Evolutionary conservation across 2,797 vertebrate species (phyloP).

Genomic region (Petrocephalus schoutedeni): DNA sequence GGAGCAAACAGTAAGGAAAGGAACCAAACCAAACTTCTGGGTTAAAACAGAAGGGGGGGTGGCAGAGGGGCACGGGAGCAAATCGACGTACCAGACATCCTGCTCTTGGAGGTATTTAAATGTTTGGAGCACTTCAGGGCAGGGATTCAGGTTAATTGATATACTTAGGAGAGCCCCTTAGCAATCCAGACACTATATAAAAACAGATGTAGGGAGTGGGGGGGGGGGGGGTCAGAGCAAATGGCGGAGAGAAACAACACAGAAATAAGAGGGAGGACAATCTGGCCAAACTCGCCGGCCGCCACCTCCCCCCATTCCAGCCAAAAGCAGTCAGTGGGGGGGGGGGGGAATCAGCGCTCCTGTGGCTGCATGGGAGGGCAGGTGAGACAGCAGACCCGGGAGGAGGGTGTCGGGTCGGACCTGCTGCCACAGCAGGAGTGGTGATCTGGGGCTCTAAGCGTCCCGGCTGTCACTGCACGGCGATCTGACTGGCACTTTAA

Average conservation of each 20-base stretch:
- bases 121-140: slow-evolving; percentile 4
- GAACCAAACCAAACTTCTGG: not conserved
- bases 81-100: not conserved
- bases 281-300: not conserved
- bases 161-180: not conserved
- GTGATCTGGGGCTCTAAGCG: not conserved
- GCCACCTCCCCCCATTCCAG: not conserved
- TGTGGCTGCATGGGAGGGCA: not conserved
- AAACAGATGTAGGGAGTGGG: not conserved
- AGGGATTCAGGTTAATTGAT: not conserved
- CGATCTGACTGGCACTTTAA: not conserved
- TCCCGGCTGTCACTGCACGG: not conserved
- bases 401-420: not conserved
- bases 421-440: not conserved
- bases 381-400: not conserved
- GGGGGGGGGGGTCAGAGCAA: not conserved
- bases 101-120: not conserved
- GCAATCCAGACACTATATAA: not conserved
- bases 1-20: not conserved
- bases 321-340: not conserved
- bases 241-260: not conserved
- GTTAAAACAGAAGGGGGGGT: not conserved
- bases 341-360: not conserved
- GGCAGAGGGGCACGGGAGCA: not conserved
- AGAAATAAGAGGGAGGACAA: not conserved